Conservation (phyloP, 2,888 invertebrate genomes). For the Ypsolopha scabrella region DNA sequence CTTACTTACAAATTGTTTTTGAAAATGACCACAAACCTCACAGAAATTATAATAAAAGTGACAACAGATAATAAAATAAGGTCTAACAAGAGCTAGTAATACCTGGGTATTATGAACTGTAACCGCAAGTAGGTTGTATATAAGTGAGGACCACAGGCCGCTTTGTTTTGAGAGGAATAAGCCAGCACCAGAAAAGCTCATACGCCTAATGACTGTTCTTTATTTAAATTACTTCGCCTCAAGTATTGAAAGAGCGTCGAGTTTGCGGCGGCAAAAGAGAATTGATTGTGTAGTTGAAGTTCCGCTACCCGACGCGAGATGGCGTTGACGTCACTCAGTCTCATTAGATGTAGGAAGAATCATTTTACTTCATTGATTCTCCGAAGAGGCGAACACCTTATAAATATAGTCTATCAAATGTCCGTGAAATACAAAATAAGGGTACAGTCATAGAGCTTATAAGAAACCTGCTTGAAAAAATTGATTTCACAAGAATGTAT, state of each 20-base stretch:
- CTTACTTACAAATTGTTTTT: neutral
- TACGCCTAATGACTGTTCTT: conserved; percentile 17
- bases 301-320: conserved; percentile 50
- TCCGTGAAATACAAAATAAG: no score
- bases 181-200: conserved; percentile 16
- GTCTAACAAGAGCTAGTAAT: conserved; percentile 38
- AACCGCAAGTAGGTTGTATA: conserved; percentile 3
- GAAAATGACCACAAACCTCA: no score
- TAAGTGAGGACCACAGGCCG: conserved; percentile 10
- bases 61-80: conserved; percentile 35
- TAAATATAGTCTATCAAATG: no score
- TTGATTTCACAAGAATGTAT: no score
- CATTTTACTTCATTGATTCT: neutral
- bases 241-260: conserved; percentile 10
- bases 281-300: conserved; percentile 34
- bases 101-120: conserved; percentile 10
- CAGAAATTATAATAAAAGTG: conserved; percentile 9
- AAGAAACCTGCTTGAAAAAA: neutral
- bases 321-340: conserved; percentile 26
- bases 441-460: conserved; percentile 4
- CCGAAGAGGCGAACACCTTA: neutral
- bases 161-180: conserved; percentile 24
- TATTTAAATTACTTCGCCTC: conserved; percentile 36
- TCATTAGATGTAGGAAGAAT: conserved; percentile 5
- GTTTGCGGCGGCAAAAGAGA: conserved; percentile 16